Base-by-base conservation (phyloP, 2,888 invertebrate genomes). In the Noctua janthina region DNA sequence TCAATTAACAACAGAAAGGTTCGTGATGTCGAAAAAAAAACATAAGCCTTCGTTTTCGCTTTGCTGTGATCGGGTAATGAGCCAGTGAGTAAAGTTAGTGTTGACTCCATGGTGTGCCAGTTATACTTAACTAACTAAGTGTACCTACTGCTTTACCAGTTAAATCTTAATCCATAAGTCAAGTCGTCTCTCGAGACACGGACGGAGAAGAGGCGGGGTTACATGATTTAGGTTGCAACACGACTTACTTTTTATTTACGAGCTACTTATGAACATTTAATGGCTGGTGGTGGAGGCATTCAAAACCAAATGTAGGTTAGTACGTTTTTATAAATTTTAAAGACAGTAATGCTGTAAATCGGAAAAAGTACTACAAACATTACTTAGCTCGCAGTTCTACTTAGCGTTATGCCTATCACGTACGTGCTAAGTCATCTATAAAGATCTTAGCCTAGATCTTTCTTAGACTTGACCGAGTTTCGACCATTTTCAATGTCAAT, bases 91-190 rank as follows among this genome's bases (percentile, higher is more conserved):
- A 49, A 43, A 23, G 23, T 43, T 35, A 11, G 13, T 23, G 6
- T 39, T 54, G 35, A 35, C 43, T 2, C 15, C 80, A 64, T 64
- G 39, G 17, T 43, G 23, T 3, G 13, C n/a, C 5, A 74, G 39
- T 35, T 67, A 81, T 46, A 68, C 74, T 56, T 46, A 64, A 29
- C 64, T 68, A 67, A 43, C 66, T 68, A 23, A 67, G 43, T 39
- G 13, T 69, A 46, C 23, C 1, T 66, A 70, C 56, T 49, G 29
- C 64, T 77, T 82, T 82, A 49, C 70, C 82, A 77, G 77, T 77
- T 76, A 82, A 82, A 70, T 82, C 81, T 76, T 82, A 82, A 82
- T 59, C 77, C 70, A 82, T 81, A 81, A 81, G 64, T 82, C 82
- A 81, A 81, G 81, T 43, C 56, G 69, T 82, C 82, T 77, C 82